phyloP scores from a whole-genome alignment of 2,113 vertebrate species.

The Psephotus haematonotus region DNA sequence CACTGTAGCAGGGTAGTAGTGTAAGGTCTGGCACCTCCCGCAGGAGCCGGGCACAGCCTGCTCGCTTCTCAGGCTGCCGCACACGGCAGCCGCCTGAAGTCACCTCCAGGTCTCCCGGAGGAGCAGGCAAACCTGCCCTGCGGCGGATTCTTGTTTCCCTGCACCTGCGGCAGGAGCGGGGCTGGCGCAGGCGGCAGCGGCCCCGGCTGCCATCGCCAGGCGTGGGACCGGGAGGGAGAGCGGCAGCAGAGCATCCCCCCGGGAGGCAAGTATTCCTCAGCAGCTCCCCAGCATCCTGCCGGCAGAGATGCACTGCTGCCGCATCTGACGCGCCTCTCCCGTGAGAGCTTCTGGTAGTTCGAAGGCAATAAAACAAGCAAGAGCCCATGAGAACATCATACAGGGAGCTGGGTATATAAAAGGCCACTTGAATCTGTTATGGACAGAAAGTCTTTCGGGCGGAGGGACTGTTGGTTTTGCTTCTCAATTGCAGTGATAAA shows the following conservation, averaged over 20 bases:
- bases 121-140: not conserved
- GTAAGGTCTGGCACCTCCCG: slow-evolving; percentile 39
- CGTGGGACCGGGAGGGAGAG: not conserved
- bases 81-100: slow-evolving; percentile 45
- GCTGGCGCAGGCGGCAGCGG: not conserved
- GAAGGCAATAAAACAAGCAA: slow-evolving; percentile 20
- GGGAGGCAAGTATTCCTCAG: not conserved
- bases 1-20: not conserved
- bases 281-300: not conserved
- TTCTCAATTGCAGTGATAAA: slow-evolving; percentile 23
- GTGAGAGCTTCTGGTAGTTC: not conserved
- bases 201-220: slow-evolving; percentile 38
- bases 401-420: not conserved
- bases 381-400: slow-evolving; percentile 33
- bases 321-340: slow-evolving; percentile 14
- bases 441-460: slow-evolving; percentile 15
- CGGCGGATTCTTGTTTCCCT: not conserved
- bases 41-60: slow-evolving; percentile 29
- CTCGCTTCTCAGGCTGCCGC: slow-evolving; percentile 18
- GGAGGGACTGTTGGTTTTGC: slow-evolving; percentile 40
- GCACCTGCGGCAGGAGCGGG: slow-evolving; percentile 67
- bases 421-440: not conserved
- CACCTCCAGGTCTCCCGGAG: slow-evolving; percentile 61
- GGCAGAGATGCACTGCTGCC: not conserved
- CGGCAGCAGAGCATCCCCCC: not conserved